A percentile compares a stretch with the other conserved stretches of the same genome.
phyloP scores from a whole-genome alignment of 2,888 invertebrate species.

The Drosophila recens region DNA sequence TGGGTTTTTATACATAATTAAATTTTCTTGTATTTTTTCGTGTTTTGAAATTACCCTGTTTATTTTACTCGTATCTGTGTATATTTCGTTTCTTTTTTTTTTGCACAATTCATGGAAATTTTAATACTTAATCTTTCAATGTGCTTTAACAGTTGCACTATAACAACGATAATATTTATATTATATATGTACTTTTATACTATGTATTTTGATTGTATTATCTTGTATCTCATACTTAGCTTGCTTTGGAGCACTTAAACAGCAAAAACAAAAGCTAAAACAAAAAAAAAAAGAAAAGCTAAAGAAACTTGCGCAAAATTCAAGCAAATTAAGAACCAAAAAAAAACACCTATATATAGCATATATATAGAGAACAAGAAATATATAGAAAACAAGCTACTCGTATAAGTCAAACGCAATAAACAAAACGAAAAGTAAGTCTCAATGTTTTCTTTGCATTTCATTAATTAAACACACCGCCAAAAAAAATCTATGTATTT shows the following conservation, averaged over 20 bases:
- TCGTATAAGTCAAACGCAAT: slow-evolving; percentile 71
- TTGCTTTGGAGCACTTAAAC: slow-evolving; percentile 85
- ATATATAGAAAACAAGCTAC: slow-evolving; percentile 52
- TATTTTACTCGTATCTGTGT: slow-evolving; percentile 4
- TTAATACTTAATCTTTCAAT: slow-evolving; percentile 23
- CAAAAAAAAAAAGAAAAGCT: slow-evolving; percentile 65
- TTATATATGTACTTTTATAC: slow-evolving; percentile 61
- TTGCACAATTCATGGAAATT: slow-evolving; percentile 15
- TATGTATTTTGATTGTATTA: slow-evolving; percentile 81
- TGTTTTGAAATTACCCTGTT: slow-evolving; percentile 7
- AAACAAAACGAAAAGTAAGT: slow-evolving; percentile 72
- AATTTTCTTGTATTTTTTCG: not conserved
- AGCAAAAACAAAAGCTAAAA: slow-evolving; percentile 70
- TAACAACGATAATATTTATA: slow-evolving; percentile 28
- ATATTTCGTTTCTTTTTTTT: slow-evolving; percentile 3
- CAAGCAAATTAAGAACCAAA: slow-evolving; percentile 48
- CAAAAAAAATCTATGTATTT: slow-evolving; percentile 24
- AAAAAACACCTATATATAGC: slow-evolving; percentile 58
- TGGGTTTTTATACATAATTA: slow-evolving; percentile 9
- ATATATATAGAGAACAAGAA: slow-evolving; percentile 46
- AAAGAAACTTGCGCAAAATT: slow-evolving; percentile 63
- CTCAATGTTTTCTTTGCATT: slow-evolving; percentile 69
- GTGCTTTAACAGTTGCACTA: slow-evolving; percentile 50
- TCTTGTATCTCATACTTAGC: slow-evolving; percentile 85
- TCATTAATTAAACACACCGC: slow-evolving; percentile 56